Evolutionary conservation across 2,797 vertebrate species (phyloP).

Genomic region (Sternarchorhynchus goeldii): DNA sequence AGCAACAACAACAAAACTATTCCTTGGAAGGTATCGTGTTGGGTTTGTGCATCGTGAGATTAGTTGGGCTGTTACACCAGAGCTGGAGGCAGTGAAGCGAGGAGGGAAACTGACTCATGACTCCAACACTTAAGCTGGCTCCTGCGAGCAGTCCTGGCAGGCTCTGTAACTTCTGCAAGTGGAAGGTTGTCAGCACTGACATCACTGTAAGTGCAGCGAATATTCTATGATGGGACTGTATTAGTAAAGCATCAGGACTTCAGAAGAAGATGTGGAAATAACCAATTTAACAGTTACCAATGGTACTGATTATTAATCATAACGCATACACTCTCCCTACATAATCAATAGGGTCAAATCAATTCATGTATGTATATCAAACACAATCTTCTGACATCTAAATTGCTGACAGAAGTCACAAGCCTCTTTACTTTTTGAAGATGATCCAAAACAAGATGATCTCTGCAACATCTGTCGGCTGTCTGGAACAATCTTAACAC

Average conservation of each 20-base stretch:
- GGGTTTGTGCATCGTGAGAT: constrained; percentile 21
- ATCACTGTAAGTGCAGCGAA: constrained; percentile 37
- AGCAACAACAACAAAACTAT: background rate
- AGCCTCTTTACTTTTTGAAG: background rate
- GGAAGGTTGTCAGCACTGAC: constrained; percentile 30
- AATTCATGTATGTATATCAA: background rate
- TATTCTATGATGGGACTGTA: background rate
- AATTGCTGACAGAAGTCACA: constrained; percentile 13
- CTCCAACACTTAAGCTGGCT: constrained; percentile 33
- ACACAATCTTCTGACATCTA: constrained; percentile 18
- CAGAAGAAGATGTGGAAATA: background rate
- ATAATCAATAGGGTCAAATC: background rate
- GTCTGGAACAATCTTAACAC: constrained; percentile 18
- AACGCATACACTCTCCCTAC: too few relatives aligned
- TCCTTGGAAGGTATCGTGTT: constrained; percentile 16
- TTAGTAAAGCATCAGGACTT: constrained; percentile 7
- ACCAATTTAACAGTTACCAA: background rate
- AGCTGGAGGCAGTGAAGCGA: constrained; percentile 11
- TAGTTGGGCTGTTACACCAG: constrained; percentile 28
- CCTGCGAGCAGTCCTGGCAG: constrained; percentile 16
- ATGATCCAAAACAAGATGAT: constrained; percentile 25
- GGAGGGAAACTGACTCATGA: constrained; percentile 21
- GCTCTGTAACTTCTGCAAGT: constrained; percentile 35
- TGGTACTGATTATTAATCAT: too few relatives aligned
- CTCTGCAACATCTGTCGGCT: constrained; percentile 26